A percentile compares a stretch with the other conserved stretches of the same genome.
Evolutionary conservation across 30 jellyfish, hydroid and myxozoan genomes (phyloP).

Genomic region (Euphysa ruthae): DNA sequence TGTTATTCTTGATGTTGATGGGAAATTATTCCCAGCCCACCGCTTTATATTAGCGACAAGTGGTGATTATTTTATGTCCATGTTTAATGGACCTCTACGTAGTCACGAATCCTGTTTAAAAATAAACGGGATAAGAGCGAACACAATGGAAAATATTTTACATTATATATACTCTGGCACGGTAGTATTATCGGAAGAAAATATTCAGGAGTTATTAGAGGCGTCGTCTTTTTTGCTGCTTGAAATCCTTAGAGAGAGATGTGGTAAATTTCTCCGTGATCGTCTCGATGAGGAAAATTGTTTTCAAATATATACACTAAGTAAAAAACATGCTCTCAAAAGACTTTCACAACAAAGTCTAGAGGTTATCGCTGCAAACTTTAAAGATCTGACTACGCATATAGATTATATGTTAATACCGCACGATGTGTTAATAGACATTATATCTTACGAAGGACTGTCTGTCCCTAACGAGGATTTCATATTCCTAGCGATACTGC

Average conservation of each 20-base stretch:
- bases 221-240: slow-evolving; percentile 76
- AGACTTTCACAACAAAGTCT: slow-evolving; percentile 40
- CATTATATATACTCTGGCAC: slow-evolving; percentile 68
- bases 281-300: slow-evolving; percentile 57
- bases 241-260: slow-evolving; percentile 42
- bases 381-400: slow-evolving; percentile 38
- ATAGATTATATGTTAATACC: slow-evolving; percentile 54
- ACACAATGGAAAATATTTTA: slow-evolving; percentile 36
- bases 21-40: slow-evolving; percentile 59
- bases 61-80: slow-evolving; percentile 72
- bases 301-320: slow-evolving; percentile 50
- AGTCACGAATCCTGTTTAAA: slow-evolving; percentile 22
- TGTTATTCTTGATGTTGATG: slow-evolving; percentile 52
- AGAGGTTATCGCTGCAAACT: slow-evolving; percentile 39
- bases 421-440: slow-evolving; percentile 21
- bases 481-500: slow-evolving; percentile 36
- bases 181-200: slow-evolving; percentile 41
- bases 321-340: slow-evolving; percentile 62
- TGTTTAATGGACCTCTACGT: slow-evolving; percentile 44
- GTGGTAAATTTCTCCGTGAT: slow-evolving; percentile 46
- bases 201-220: slow-evolving; percentile 63
- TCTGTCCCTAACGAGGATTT: slow-evolving; percentile 64
- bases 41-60: slow-evolving; percentile 52
- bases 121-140: slow-evolving; percentile 37
- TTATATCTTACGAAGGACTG: slow-evolving; percentile 47